Conservation (phyloP, 2,888 invertebrate species). For the Tetheella fluctuosa region DNA sequence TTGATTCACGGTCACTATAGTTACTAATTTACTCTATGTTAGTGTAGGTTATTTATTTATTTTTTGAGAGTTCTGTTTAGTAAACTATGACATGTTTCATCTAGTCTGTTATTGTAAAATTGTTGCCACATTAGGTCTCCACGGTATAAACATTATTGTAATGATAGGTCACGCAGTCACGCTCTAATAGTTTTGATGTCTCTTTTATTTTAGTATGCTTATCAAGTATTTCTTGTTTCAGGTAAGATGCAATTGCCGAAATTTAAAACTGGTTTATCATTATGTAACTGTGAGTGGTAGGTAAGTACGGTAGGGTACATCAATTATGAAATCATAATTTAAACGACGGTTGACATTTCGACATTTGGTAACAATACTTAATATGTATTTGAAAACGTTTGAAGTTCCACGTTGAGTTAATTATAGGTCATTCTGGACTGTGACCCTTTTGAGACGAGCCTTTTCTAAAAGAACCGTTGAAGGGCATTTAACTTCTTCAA, state of each 20-base stretch:
- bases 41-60: background rate
- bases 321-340: background rate
- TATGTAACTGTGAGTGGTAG: background rate
- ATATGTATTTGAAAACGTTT: slow-evolving; percentile 56
- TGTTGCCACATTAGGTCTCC: slow-evolving; percentile 28
- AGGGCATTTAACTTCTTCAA: slow-evolving; percentile 51
- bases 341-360: slow-evolving; percentile 19
- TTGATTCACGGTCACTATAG: background rate
- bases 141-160: slow-evolving; percentile 23
- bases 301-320: background rate
- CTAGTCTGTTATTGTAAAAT: background rate
- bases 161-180: slow-evolving; percentile 19
- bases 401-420: slow-evolving; percentile 71
- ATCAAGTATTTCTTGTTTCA: slow-evolving; percentile 49
- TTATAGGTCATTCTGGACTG: slow-evolving; percentile 67
- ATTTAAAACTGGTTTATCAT: background rate
- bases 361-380: slow-evolving; percentile 29
- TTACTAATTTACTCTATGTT: background rate
- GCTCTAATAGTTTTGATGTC: slow-evolving; percentile 22
- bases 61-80: background rate
- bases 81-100: background rate
- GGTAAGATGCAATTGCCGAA: slow-evolving; percentile 47
- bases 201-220: slow-evolving; percentile 24
- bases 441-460: slow-evolving; percentile 62
- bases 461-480: slow-evolving; percentile 55